Evolutionary conservation across 2,888 invertebrate genomes (phyloP), one percentile per base, ranked within the genome.

Genomic region (Synanthedon myopaeformis): DNA sequence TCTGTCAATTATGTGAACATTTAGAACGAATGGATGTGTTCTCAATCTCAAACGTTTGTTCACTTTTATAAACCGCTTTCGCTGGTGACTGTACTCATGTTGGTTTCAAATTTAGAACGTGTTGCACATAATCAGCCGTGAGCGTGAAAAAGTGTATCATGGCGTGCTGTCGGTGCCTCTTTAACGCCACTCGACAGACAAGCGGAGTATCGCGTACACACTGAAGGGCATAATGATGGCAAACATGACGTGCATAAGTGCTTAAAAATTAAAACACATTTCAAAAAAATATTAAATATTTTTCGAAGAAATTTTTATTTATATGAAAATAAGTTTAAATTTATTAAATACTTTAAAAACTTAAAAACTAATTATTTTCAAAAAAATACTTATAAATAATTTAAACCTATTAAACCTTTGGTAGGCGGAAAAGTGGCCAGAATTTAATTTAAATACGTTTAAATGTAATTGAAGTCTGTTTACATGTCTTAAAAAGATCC

Each of bases 131-230:
- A 49, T 49, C 19, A 42, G 1, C 52, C 45, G 49, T 13, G 12
- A 14, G 51, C 53, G 55, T 55, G 45, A 53, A 56, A 56, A 56
- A 56, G 55, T 56, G 56, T 56, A 56, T 50, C 56, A 56, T 52
- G 51, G 52, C 42, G 49, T 6, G 45, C 45, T 45, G 45, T 45
- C 45, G 35, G n/a, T 45, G 45, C 45, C 45, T 45, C 14, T 45
- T 45, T 12, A 13, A 45, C 45, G 45, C 45, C 45, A 45, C 45
- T 45, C 14, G 3, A 5, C 45, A 45, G 45, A 45, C n/a, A 14
- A 45, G 35, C 8, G n/a, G 42, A 23, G 51, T 54, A 28, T 42
- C 48, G 49, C 51, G 45, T 19, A 14, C 48, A 48, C 14, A 48
- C 48, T 14, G 48, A 13, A 11, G 13, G 12, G 55, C 55, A 57